phyloP scores from a whole-genome alignment of 2,888 invertebrate species.

The Crossocerus cetratus region DNA sequence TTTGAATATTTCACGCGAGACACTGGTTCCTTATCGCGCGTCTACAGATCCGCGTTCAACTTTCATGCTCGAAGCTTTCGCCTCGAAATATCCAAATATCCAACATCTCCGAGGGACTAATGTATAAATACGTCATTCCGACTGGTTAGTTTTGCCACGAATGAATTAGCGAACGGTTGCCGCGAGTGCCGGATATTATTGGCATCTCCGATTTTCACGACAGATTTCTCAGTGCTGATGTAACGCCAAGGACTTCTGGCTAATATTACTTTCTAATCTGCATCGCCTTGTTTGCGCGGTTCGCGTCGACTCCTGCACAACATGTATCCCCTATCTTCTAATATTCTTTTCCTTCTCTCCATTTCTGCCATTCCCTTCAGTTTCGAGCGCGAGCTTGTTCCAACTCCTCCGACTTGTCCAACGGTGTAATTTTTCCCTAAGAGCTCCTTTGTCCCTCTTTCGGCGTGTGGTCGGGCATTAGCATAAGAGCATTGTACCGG shows the following conservation, averaged over 20 bases:
- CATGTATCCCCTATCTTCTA: too few species aligned
- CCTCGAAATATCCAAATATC: not conserved
- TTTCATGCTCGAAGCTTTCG: not conserved
- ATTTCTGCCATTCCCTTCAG: too few species aligned
- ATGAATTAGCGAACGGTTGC: not conserved
- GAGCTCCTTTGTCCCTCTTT: too few species aligned
- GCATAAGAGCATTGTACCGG: too few species aligned
- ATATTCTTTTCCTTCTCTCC: too few species aligned
- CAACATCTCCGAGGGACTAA: not conserved
- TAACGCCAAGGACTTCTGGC: slow-evolving; percentile 1
- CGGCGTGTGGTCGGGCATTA: too few species aligned
- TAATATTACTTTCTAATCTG: slow-evolving; percentile 3
- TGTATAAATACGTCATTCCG: not conserved
- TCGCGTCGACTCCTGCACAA: too few species aligned
- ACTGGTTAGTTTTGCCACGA: not conserved
- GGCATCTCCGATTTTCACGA: not conserved
- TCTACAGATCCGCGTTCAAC: not conserved
- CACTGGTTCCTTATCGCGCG: not conserved
- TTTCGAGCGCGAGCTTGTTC: too few species aligned
- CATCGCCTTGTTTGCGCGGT: not conserved
- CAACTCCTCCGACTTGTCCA: too few species aligned
- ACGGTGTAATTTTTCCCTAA: too few species aligned
- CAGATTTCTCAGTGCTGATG: not conserved
- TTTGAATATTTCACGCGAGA: not conserved
- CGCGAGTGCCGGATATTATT: not conserved